Evolutionary conservation across 2,888 invertebrate species (phyloP).

Genomic region (Carpatolechia fugitivella): DNA sequence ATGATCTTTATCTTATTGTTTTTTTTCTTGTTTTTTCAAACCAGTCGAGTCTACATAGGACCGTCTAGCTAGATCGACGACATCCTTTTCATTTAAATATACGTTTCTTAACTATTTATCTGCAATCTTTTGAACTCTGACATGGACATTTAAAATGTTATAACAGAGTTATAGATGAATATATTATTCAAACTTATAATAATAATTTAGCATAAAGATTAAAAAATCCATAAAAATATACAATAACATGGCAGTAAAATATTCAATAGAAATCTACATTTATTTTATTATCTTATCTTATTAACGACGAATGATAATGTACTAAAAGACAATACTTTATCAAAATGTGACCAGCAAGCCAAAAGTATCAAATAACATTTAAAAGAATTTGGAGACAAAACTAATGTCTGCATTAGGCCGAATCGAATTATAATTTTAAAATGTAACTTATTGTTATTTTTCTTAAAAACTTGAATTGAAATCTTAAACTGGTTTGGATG

Average conservation of each 20-base stretch:
- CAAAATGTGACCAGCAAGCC: conserved; percentile 1
- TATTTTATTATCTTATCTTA: background rate
- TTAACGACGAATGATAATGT: background rate
- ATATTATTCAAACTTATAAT: background rate
- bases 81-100: too few relatives aligned
- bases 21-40: too few relatives aligned
- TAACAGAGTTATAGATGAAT: too few relatives aligned
- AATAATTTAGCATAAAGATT: background rate
- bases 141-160: background rate
- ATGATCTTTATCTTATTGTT: background rate
- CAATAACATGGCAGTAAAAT: background rate
- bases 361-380: conserved; percentile 15
- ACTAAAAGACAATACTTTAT: background rate
- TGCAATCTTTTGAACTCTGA: background rate
- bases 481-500: conserved; percentile 34
- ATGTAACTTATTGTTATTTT: conserved; percentile 7
- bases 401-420: conserved; percentile 22
- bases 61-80: too few relatives aligned
- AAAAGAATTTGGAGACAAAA: conserved; percentile 18
- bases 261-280: background rate
- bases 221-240: background rate
- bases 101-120: too few relatives aligned
- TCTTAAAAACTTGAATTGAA: conserved; percentile 16
- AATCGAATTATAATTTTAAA: conserved; percentile 12
- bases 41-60: too few relatives aligned